Conservation (phyloP, 2,113 vertebrate genomes). For the Apteryx owenii region DNA sequence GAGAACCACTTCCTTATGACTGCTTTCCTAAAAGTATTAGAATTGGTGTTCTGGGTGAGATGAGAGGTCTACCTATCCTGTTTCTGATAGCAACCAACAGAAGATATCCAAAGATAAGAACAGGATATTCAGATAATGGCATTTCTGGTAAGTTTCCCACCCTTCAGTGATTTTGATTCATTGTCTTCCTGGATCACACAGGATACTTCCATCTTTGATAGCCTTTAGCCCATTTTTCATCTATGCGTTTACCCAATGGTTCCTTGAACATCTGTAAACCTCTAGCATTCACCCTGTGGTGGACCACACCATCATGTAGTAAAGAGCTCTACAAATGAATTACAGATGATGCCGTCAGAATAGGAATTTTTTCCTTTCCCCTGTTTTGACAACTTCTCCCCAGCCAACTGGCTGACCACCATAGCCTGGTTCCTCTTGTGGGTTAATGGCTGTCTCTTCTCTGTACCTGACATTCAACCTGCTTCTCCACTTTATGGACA, state of each 20-base stretch:
- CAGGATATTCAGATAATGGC: neutral
- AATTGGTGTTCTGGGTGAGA: neutral
- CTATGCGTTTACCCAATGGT: neutral
- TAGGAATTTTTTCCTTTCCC: neutral
- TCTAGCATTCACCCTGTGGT: neutral
- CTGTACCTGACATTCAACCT: neutral
- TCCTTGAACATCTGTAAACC: neutral
- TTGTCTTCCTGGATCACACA: neutral
- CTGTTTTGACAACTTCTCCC: neutral
- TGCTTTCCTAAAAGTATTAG: neutral
- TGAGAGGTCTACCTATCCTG: neutral
- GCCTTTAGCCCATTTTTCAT: neutral
- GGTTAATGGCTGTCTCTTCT: neutral
- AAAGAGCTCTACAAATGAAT: neutral
- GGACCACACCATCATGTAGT: neutral
- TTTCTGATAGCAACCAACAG: neutral
- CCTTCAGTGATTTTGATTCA: neutral
- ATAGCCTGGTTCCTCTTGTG: neutral
- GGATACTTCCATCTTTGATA: neutral
- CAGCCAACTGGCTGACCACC: neutral
- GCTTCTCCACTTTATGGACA: neutral
- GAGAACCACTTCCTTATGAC: neutral
- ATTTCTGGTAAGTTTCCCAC: neutral
- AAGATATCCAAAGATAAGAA: neutral
- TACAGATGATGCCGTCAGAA: neutral